Evolutionary conservation across 2,888 invertebrate genomes (phyloP).

Genomic region (Orthonevra nobilis): DNA sequence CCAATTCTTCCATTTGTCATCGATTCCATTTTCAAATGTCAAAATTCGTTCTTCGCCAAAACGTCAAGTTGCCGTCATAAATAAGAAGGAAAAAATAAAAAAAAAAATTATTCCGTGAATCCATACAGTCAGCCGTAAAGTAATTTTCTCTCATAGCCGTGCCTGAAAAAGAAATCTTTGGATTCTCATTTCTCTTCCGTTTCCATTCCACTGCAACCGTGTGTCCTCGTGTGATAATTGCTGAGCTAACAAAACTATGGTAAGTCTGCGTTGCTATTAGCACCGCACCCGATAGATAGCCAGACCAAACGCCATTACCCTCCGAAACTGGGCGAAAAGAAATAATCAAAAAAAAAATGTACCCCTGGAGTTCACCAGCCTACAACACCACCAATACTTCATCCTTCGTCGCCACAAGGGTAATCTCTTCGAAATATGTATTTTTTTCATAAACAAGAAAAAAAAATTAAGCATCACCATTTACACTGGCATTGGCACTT

Average conservation of each 20-base stretch:
- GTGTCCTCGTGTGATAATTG: slow-evolving; percentile 49
- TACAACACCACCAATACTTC: slow-evolving; percentile 73
- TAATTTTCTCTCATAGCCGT: no score
- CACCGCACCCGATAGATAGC: slow-evolving; percentile 43
- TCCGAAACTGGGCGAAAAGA: slow-evolving; percentile 13
- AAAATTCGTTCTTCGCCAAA: slow-evolving; percentile 37
- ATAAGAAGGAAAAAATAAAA: slow-evolving; percentile 50
- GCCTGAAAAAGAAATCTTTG: no score
- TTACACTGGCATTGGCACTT: slow-evolving; percentile 19
- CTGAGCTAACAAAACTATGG: slow-evolving; percentile 57
- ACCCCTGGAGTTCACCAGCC: slow-evolving; percentile 79
- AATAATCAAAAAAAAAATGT: slow-evolving; percentile 73
- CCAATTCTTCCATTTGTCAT: slow-evolving; percentile 47
- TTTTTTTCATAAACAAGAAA: slow-evolving; percentile 27
- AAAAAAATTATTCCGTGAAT: slow-evolving; percentile 37
- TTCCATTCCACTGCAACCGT: slow-evolving; percentile 10
- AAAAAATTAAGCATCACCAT: slow-evolving; percentile 9
- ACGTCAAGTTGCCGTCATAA: slow-evolving; percentile 57
- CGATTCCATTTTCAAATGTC: slow-evolving; percentile 28
- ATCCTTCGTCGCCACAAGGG: slow-evolving; percentile 59
- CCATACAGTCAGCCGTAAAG: slow-evolving; percentile 56
- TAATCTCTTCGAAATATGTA: slow-evolving; percentile 52
- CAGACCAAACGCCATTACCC: slow-evolving; percentile 45
- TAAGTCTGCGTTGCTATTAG: slow-evolving; percentile 61
- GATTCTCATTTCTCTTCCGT: slow-evolving; percentile 25